Evolutionary conservation across 2,113 vertebrate species (phyloP), one percentile per base, ranked within the genome.

Genomic region (Sus scrofa): DNA sequence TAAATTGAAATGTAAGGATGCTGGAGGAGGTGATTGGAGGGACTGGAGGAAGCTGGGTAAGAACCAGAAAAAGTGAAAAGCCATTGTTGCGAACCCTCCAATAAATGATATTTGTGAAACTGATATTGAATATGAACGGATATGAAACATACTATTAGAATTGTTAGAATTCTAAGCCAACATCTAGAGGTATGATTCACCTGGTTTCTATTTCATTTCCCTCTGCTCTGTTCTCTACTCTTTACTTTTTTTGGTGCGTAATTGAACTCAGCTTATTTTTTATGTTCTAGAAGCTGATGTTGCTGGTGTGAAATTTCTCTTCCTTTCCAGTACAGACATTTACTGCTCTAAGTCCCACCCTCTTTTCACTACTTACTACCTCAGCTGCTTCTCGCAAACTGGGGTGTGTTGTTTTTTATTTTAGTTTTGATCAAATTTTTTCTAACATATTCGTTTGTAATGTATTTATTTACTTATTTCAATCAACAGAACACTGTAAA

Each of bases 341-440:
- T 50, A 44, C 30, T 81, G 11, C 9, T 58, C 0, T 39, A 32
- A 52, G 19, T 56, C 2, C 27, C 3, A 1, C 1, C 1, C 1
- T 82, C 1, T 19, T 3, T 3, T 2, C 34, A 39, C 3, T 2
- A 20, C 8, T 44, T 12, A 16, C 1, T 19, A 3, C 1, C 7
- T 71, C 37, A 56, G 22, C 50, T 75, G 3, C 27, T 56, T 44
- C 37, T 16, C 14, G 52, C 2, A 73, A 65, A 32, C 13, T 32
- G 2, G 15, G 7, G 18, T n/a, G 11, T 44, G 5, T 63, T 89
- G n/a, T 60, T 30, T 68, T 34, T 39, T 13, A 22, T 71, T 70
- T n/a, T 79, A 22, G 4, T 22, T 85, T 39, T 68, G 20, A 30
- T 11, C 14, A 32, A 84, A 39, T n/a, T 37, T 7, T 81, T 86